Evolutionary conservation across 2,888 invertebrate genomes (phyloP).

Genomic region (Ptilodon capucinus): DNA sequence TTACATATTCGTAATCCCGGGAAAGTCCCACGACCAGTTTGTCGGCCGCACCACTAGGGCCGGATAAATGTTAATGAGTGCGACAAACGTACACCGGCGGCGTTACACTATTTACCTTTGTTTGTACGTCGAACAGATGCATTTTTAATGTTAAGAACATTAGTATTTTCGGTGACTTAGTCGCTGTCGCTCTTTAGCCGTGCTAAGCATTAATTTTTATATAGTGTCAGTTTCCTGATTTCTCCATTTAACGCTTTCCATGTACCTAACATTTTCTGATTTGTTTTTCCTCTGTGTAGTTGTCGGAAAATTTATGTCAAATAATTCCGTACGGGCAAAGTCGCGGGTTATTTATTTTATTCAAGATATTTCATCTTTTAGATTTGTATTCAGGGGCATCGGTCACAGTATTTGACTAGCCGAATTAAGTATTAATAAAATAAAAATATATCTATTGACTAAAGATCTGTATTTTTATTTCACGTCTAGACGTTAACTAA

Average conservation of each 20-base stretch:
- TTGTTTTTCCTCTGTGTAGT: too few relatives aligned
- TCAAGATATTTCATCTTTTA: neutral
- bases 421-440: neutral
- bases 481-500: neutral
- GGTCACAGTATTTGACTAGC: neutral
- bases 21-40: neutral
- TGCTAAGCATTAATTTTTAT: constrained; percentile 1
- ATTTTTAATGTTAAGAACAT: constrained; percentile 51
- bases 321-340: too few relatives aligned
- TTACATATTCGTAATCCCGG: neutral
- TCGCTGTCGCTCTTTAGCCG: constrained; percentile 3
- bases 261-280: too few relatives aligned
- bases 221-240: too few relatives aligned
- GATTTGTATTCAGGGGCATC: neutral
- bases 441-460: neutral
- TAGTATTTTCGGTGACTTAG: constrained; percentile 12
- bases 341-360: neutral
- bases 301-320: too few relatives aligned
- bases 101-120: constrained; percentile 53
- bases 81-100: constrained; percentile 39
- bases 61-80: constrained; percentile 66
- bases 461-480: neutral
- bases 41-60: constrained; percentile 8
- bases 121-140: constrained; percentile 44
- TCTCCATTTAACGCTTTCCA: neutral